These are phyloP conservation scores for rat (Rattus norvegicus) DNA, from an alignment of 2,113 vertebrate genomes.

Conservation along the genomic window GRCr8 NC_086019.1:224364001-224364500, in stretches of 20 bases:
- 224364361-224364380: not conserved
- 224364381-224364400: not conserved
- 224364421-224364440: not conserved
- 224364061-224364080: not conserved
- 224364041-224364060: constrained; percentile 28
- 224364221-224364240: not conserved
- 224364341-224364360: not conserved
- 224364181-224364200: not conserved
- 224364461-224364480: not conserved
- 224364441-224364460: not conserved
- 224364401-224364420: not conserved
- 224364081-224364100: constrained; percentile 6
- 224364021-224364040: not conserved
- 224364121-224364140: not conserved
- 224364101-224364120: not conserved
- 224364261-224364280: constrained; percentile 8
- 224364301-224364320: too few species aligned
- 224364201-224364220: not conserved
- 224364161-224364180: not conserved
- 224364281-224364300: not conserved
- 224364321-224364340: not conserved
- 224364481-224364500: not conserved
- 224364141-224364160: not conserved
- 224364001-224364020: not conserved
- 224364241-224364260: constrained; percentile 5